phyloP scores from a whole-genome alignment of 2,113 vertebrate species.

The Rhinopomastus cyanomelas region DNA sequence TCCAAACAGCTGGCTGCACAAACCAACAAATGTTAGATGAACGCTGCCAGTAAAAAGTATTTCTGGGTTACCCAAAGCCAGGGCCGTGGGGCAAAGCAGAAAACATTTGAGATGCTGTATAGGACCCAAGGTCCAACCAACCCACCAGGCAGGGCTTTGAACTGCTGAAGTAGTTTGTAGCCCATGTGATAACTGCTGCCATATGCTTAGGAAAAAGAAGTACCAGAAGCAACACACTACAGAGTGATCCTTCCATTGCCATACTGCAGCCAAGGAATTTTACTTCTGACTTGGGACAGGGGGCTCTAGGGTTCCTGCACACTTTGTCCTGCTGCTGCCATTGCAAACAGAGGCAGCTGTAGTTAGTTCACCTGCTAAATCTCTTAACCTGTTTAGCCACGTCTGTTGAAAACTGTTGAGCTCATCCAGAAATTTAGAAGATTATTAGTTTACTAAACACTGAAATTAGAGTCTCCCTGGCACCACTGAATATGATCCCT shows the following conservation, averaged over 20 bases:
- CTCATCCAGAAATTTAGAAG: neutral
- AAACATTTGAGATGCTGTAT: neutral
- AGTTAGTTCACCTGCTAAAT: neutral
- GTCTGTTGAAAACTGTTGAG: neutral
- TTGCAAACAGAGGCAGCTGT: accelerated
- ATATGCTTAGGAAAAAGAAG: neutral
- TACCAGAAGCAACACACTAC: neutral
- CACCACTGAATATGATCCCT: neutral
- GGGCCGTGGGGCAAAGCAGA: neutral
- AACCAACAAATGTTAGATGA: neutral
- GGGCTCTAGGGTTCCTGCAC: neutral
- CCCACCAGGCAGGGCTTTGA: neutral
- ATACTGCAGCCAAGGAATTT: neutral
- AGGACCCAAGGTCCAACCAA: neutral
- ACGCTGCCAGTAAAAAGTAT: neutral
- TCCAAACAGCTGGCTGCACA: neutral
- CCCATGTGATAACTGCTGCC: neutral
- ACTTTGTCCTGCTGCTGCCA: neutral
- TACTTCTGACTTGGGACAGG: neutral
- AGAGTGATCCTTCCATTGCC: neutral
- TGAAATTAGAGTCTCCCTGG: neutral
- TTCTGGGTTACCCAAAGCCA: neutral
- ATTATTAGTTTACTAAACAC: neutral
- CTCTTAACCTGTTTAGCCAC: neutral
- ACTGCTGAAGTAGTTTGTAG: neutral